Conservation (phyloP, 1,140 invertebrate species). For the Drosophila prosaltans region DNA sequence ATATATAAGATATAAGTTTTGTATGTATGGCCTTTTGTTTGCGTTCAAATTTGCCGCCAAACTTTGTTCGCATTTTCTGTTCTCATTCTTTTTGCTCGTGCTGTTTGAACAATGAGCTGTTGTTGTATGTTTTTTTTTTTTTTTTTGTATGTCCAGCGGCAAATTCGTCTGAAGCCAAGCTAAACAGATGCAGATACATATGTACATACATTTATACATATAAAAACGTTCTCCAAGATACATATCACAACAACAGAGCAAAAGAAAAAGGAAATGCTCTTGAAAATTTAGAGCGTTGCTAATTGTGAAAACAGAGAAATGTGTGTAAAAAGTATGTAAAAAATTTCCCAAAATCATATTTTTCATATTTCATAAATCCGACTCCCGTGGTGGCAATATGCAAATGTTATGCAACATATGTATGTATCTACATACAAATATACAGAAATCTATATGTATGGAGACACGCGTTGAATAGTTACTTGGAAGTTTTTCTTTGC, state of each 20-base stretch:
- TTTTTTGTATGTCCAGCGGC: slow-evolving; percentile 29
- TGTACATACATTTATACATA: not conserved
- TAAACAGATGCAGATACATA: slow-evolving; percentile 19
- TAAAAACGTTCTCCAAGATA: slow-evolving; percentile 14
- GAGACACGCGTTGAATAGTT: slow-evolving; percentile 12
- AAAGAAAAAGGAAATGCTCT: slow-evolving; percentile 14
- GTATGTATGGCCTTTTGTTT: slow-evolving; percentile 47
- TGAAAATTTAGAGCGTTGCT: slow-evolving; percentile 56
- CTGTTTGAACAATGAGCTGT: slow-evolving; percentile 60
- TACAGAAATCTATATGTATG: not conserved
- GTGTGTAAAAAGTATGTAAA: slow-evolving; percentile 9
- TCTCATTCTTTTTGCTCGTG: slow-evolving; percentile 54
- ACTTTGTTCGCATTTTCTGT: slow-evolving; percentile 45
- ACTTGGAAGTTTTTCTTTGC: slow-evolving; percentile 6
- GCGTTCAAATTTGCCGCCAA: slow-evolving; percentile 66
- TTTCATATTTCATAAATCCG: slow-evolving; percentile 70
- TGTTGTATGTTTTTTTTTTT: slow-evolving; percentile 6
- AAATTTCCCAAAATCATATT: slow-evolving; percentile 55
- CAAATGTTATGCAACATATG: slow-evolving; percentile 74
- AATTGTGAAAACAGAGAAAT: slow-evolving; percentile 49
- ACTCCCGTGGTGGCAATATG: slow-evolving; percentile 59
- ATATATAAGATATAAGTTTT: not conserved
- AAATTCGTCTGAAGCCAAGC: slow-evolving; percentile 55
- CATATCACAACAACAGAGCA: not conserved
- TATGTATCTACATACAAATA: not conserved